These are phyloP conservation scores for Enoplosus armatus DNA, from an alignment of 2,797 vertebrate genomes.

Conservation along the genomic window DNA sequence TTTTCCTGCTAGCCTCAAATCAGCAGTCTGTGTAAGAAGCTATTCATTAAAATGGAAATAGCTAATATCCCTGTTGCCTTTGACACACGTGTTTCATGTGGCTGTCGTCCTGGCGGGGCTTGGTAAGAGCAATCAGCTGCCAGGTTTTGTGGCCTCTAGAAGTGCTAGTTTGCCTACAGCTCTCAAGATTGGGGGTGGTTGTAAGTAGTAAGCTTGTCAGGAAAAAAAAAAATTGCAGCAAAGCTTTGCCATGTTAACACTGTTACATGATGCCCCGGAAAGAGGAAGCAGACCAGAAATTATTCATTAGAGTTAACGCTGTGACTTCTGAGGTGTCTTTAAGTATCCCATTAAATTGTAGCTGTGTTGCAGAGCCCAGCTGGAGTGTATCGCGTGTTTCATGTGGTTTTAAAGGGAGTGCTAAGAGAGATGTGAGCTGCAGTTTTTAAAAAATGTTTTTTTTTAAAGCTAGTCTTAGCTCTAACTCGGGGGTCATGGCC, in stretches of 20 bases:
- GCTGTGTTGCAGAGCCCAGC: conserved; percentile 65
- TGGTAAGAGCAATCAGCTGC: conserved; percentile 62
- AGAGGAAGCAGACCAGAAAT: conserved; percentile 66
- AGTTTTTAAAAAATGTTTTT: conserved; percentile 33
- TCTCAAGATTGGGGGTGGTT: conserved; percentile 26
- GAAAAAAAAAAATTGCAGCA: not conserved
- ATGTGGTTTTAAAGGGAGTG: conserved; percentile 65
- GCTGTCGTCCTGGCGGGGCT: conserved; percentile 52
- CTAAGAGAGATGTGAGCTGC: conserved; percentile 46
- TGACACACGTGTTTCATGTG: conserved; percentile 65
- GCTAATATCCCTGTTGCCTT: conserved; percentile 56
- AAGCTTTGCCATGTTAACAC: conserved; percentile 1
- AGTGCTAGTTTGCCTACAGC: conserved; percentile 39
- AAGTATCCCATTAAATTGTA: conserved; percentile 70
- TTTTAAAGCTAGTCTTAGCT: conserved; percentile 46
- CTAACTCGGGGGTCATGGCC: conserved; percentile 38
- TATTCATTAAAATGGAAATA: conserved; percentile 70
- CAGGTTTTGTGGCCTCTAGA: conserved; percentile 52
- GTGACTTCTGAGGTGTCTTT: conserved; percentile 71
- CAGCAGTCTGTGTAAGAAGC: conserved; percentile 55
- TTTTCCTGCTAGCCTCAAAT: conserved; percentile 56
- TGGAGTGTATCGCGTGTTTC: conserved; percentile 46
- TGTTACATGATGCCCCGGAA: conserved; percentile 24
- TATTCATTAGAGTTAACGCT: conserved; percentile 73
- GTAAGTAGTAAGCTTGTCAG: conserved; percentile 2